phyloP scores from a whole-genome alignment of 2,888 invertebrate genomes.

The Sclerodermus sp. region DNA sequence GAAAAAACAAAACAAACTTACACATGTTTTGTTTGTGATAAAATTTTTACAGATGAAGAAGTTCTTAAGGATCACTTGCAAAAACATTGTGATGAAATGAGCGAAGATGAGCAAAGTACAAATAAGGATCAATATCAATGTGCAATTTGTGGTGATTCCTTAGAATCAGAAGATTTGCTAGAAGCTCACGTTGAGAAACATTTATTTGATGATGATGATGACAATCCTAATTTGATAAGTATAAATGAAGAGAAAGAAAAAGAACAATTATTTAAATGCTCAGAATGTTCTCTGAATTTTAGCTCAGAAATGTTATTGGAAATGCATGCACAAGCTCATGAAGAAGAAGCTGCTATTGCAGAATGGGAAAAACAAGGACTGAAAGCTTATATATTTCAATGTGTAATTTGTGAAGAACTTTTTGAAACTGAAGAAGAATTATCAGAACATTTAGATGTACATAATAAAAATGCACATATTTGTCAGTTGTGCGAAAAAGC shows the following conservation, averaged over 20 bases:
- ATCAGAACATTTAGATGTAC: constrained; percentile 44
- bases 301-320: constrained; percentile 43
- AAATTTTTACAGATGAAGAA: constrained; percentile 48
- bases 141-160: constrained; percentile 47
- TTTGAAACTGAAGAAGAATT: constrained; percentile 42
- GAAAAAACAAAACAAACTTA: constrained; percentile 27
- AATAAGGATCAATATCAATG: constrained; percentile 46
- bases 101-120: constrained; percentile 36
- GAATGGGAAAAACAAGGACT: constrained; percentile 46
- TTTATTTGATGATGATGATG: constrained; percentile 48
- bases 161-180: constrained; percentile 45
- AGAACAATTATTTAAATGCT: constrained; percentile 33
- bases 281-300: constrained; percentile 42
- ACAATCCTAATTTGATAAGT: constrained; percentile 48
- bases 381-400: constrained; percentile 33
- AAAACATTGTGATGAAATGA: constrained; percentile 50
- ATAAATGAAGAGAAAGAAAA: constrained; percentile 29
- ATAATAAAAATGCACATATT: constrained; percentile 43
- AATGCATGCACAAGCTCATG: constrained; percentile 50
- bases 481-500: constrained; percentile 50
- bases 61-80: constrained; percentile 52
- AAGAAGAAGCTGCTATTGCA: constrained; percentile 47
- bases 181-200: constrained; percentile 49
- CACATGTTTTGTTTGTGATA: constrained; percentile 53
- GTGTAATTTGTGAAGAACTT: constrained; percentile 46